Evolutionary conservation across 2,113 vertebrate species (phyloP).

Genomic region (Melanocharis versteri): DNA sequence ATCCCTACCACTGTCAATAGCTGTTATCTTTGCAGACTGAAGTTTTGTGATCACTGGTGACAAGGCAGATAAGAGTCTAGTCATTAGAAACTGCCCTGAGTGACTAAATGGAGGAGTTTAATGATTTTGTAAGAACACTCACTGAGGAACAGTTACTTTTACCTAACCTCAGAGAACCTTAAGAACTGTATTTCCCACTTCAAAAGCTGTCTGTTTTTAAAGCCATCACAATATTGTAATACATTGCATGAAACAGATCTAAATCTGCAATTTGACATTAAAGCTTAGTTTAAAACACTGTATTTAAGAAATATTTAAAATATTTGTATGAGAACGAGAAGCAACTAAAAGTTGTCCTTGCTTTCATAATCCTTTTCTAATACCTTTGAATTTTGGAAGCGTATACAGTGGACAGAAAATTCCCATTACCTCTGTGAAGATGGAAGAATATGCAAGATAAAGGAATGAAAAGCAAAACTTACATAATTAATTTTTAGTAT

Average conservation of each 20-base stretch:
- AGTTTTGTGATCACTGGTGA: background rate
- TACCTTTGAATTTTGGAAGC: background rate
- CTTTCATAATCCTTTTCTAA: background rate
- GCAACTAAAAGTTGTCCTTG: background rate
- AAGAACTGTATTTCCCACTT: background rate
- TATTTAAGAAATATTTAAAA: background rate
- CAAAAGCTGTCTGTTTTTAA: background rate
- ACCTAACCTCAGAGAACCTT: background rate
- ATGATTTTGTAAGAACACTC: background rate
- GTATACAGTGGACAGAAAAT: background rate
- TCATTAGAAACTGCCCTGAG: background rate
- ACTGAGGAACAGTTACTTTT: background rate
- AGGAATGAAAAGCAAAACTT: background rate
- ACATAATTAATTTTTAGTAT: background rate
- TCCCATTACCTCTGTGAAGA: background rate
- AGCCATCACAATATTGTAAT: background rate
- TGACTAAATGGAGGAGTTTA: background rate
- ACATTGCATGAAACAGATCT: background rate
- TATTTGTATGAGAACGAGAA: background rate
- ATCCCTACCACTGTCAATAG: background rate
- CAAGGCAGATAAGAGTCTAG: background rate
- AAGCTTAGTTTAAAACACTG: background rate
- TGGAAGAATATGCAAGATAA: background rate
- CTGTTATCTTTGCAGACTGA: background rate
- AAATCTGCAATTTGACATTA: background rate